Evolutionary conservation across 2,888 invertebrate species (phyloP).

Genomic region (Caenorhabditis afra): DNA sequence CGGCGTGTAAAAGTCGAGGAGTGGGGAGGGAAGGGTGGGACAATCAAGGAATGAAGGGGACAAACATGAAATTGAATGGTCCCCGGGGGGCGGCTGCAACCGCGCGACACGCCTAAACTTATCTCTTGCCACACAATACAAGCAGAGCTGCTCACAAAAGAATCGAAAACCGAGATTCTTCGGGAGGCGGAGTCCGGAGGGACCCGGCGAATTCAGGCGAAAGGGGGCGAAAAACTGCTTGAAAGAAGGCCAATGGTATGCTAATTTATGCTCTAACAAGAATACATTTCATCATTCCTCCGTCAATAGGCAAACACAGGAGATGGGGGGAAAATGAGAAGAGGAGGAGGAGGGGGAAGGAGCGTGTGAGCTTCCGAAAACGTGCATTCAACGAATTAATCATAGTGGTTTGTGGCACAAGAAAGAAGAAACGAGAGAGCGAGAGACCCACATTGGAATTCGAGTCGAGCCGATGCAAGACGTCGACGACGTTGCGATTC

Average conservation of each 20-base stretch:
- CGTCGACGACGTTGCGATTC: conserved; percentile 69
- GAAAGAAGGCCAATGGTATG: neutral
- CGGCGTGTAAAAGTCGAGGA: conserved; percentile 37
- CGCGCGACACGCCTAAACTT: conserved; percentile 51
- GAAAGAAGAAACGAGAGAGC: conserved; percentile 3
- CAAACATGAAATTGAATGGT: conserved; percentile 66
- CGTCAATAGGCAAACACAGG: conserved; percentile 34
- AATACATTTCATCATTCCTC: conserved; percentile 42
- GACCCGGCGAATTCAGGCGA: conserved; percentile 7
- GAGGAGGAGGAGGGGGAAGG: conserved; percentile 9
- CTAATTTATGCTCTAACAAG: conserved; percentile 10
- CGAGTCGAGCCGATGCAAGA: conserved; percentile 53
- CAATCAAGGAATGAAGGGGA: conserved; percentile 52
- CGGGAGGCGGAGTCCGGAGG: conserved; percentile 12
- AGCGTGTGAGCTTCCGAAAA: conserved; percentile 50
- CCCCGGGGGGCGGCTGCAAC: conserved; percentile 36
- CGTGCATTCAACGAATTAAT: conserved; percentile 55
- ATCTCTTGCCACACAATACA: conserved; percentile 24
- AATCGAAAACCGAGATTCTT: conserved; percentile 41
- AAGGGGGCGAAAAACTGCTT: neutral
- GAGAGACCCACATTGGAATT: conserved; percentile 52
- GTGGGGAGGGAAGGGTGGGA: conserved; percentile 31
- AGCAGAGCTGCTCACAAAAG: conserved; percentile 37
- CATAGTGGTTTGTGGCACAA: conserved; percentile 47
- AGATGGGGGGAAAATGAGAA: no score